Percentiles rank a stretch among this genome's conserved stretches.
Conservation (phyloP, 2,797 vertebrate species). For the Rhynchotus rufescens region DNA sequence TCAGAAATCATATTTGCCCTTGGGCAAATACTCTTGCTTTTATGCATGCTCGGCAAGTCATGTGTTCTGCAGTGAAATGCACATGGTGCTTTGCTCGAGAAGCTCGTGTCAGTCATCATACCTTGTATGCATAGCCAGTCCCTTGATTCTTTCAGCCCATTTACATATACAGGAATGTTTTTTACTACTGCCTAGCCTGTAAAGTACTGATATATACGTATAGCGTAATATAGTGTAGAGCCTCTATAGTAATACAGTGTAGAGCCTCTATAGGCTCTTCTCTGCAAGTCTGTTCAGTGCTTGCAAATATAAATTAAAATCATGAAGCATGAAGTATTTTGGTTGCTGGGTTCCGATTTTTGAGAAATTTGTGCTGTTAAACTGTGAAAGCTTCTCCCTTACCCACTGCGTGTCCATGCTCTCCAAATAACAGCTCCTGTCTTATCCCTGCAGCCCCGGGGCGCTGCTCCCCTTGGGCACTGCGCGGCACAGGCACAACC, state of each 20-base stretch:
- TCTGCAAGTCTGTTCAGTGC: slow-evolving; percentile 8
- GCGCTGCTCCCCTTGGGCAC: slow-evolving; percentile 21
- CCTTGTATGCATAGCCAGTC: slow-evolving; percentile 57
- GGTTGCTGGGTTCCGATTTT: slow-evolving; percentile 15
- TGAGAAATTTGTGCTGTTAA: slow-evolving; percentile 32
- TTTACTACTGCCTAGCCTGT: slow-evolving; percentile 47
- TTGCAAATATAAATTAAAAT: slow-evolving; percentile 41
- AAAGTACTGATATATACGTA: background rate
- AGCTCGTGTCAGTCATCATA: slow-evolving; percentile 56
- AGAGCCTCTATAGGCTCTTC: background rate
- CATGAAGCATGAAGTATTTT: slow-evolving; percentile 34
- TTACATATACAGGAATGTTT: slow-evolving; percentile 62
- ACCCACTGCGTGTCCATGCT: background rate
- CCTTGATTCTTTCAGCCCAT: slow-evolving; percentile 56
- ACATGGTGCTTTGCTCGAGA: slow-evolving; percentile 44
- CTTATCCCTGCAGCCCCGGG: slow-evolving; percentile 50
- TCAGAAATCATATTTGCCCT: slow-evolving; percentile 76
- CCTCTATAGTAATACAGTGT: background rate
- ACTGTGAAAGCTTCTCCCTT: slow-evolving; percentile 37
- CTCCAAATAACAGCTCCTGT: slow-evolving; percentile 31
- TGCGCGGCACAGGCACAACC: slow-evolving; percentile 50
- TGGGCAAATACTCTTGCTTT: slow-evolving; percentile 65
- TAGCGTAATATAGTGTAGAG: background rate
- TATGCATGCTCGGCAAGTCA: slow-evolving; percentile 33
- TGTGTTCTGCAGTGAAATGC: slow-evolving; percentile 30